phyloP scores from a whole-genome alignment of 2,888 invertebrate species.

The Chrysotoxum bicinctum region DNA sequence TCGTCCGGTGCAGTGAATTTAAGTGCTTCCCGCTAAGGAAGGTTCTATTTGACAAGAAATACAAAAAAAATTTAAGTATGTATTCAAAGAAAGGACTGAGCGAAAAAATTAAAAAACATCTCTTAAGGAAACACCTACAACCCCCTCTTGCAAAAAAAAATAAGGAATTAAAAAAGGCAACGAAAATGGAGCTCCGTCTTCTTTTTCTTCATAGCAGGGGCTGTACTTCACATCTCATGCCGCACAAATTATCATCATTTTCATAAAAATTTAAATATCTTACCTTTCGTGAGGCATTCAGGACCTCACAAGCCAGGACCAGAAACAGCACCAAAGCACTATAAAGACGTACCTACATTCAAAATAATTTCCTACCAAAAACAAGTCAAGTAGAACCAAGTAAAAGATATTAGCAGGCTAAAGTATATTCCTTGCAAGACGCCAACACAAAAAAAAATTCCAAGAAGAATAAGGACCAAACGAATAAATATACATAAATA shows the following conservation, averaged over 20 bases:
- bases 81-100: not conserved
- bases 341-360: conserved; percentile 32
- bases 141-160: not conserved
- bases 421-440: conserved; percentile 13
- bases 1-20: conserved; percentile 64
- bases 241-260: conserved; percentile 65
- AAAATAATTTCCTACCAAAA: conserved; percentile 43
- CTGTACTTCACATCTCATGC: conserved; percentile 42
- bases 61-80: conserved; percentile 1
- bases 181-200: not conserved
- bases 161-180: conserved; percentile 30
- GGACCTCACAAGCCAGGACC: not conserved
- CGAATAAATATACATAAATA: not conserved
- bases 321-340: not conserved
- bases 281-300: conserved; percentile 44
- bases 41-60: conserved; percentile 52
- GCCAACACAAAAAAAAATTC: not conserved
- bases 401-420: conserved; percentile 33
- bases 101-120: conserved; percentile 48
- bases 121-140: not conserved
- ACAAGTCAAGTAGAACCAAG: conserved; percentile 50
- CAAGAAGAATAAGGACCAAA: conserved; percentile 15
- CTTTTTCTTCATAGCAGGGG: not conserved
- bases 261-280: conserved; percentile 62
- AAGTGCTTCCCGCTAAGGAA: conserved; percentile 67